A percentile compares a stretch with the other conserved stretches of the same genome.
Conservation (phyloP, 2,888 invertebrate genomes). For the Antheraea yamamai region DNA sequence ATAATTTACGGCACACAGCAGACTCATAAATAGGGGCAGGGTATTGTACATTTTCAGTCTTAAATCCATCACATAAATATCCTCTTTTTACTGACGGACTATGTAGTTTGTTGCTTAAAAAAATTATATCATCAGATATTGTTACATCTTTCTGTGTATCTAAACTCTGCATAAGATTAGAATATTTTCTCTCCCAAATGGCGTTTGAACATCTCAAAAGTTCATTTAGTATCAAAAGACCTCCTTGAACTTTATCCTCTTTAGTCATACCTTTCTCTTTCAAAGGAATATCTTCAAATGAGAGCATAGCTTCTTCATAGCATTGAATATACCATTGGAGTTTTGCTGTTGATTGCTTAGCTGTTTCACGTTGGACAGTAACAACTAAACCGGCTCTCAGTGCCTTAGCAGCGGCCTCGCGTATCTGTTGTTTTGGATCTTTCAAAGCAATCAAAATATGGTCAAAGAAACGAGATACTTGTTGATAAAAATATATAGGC, state of each 20-base stretch:
- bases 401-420: slow-evolving; percentile 96
- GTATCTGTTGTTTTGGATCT: slow-evolving; percentile 94
- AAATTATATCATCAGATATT: slow-evolving; percentile 80
- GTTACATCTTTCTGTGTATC: slow-evolving; percentile 73
- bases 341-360: slow-evolving; percentile 93
- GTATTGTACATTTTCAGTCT: slow-evolving; percentile 77
- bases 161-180: slow-evolving; percentile 84
- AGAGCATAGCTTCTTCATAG: slow-evolving; percentile 92
- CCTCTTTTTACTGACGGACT: slow-evolving; percentile 82
- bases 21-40: slow-evolving; percentile 90
- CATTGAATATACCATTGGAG: slow-evolving; percentile 97
- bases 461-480: slow-evolving; percentile 96
- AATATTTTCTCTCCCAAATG: slow-evolving; percentile 91
- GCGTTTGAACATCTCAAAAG: slow-evolving; percentile 94
- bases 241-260: slow-evolving; percentile 96
- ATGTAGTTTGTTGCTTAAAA: slow-evolving; percentile 82
- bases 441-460: slow-evolving; percentile 94
- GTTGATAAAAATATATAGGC: slow-evolving; percentile 98
- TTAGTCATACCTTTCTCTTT: slow-evolving; percentile 90
- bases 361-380: slow-evolving; percentile 97
- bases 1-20: slow-evolving; percentile 90
- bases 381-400: slow-evolving; percentile 96
- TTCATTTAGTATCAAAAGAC: slow-evolving; percentile 96
- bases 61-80: slow-evolving; percentile 72
- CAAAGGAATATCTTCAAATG: slow-evolving; percentile 85